Conservation (phyloP, 2,888 invertebrate genomes). For the Sphaerophoria rueppellii region DNA sequence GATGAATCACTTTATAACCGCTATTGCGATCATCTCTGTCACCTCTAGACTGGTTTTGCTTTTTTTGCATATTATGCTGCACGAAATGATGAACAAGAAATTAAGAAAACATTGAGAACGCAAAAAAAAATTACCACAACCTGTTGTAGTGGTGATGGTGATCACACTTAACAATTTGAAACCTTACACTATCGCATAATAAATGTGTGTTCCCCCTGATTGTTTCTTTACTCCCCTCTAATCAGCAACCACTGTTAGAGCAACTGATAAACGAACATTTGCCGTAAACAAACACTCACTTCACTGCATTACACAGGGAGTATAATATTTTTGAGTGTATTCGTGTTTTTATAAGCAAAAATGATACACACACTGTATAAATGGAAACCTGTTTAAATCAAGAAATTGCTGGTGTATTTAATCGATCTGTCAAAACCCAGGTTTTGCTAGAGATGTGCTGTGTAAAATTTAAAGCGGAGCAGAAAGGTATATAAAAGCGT, state of each 20-base stretch:
- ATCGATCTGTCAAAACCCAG: constrained; percentile 71
- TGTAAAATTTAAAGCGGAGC: constrained; percentile 44
- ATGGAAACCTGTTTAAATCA: constrained; percentile 65
- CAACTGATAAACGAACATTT: constrained; percentile 66
- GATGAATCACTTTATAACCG: constrained; percentile 64
- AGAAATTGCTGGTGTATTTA: constrained; percentile 65
- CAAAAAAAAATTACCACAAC: constrained; percentile 22
- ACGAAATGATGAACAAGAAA: constrained; percentile 55
- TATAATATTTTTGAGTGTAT: neutral
- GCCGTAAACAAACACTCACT: constrained; percentile 71
- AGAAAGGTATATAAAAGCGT: neutral
- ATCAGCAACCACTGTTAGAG: constrained; percentile 49
- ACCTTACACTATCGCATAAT: constrained; percentile 49
- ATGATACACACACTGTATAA: constrained; percentile 54
- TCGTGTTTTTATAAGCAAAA: constrained; percentile 46
- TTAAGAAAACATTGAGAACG: constrained; percentile 43
- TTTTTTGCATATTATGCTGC: neutral
- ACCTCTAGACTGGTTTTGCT: constrained; percentile 41
- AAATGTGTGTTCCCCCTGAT: constrained; percentile 55
- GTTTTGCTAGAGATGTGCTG: constrained; percentile 54
- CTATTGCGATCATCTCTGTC: constrained; percentile 52
- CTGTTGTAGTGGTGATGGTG: constrained; percentile 51
- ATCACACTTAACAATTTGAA: constrained; percentile 48
- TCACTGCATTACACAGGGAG: constrained; percentile 28
- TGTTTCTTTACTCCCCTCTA: constrained; percentile 45